Conservation (phyloP, 2,113 vertebrate species). For the Eurypyga helias region DNA sequence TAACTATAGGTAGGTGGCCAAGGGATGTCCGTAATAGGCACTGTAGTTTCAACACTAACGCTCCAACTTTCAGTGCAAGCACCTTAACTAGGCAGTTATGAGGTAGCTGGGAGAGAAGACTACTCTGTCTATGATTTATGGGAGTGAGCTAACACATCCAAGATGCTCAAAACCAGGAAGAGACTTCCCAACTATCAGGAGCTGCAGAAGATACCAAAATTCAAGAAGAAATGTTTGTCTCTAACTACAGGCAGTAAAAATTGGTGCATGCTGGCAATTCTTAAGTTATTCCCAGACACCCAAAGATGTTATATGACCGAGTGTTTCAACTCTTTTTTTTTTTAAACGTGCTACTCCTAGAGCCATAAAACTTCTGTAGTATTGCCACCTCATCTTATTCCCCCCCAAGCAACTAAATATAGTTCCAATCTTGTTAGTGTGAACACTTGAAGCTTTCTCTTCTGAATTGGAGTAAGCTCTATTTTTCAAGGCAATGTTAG, state of each 20-base stretch:
- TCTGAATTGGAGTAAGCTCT: neutral
- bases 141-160: neutral
- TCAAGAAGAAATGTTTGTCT: neutral
- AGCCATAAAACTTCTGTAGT: neutral
- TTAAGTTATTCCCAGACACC: neutral
- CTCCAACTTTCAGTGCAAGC: neutral
- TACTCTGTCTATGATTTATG: neutral
- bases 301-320: accelerated
- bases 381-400: neutral
- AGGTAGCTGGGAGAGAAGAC: neutral
- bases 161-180: neutral
- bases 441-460: neutral
- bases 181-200: neutral
- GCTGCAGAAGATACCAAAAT: neutral
- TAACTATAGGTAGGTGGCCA: neutral
- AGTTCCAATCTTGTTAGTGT: neutral
- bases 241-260: neutral
- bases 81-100: neutral
- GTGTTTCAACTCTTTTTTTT: neutral
- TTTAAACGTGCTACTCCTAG: neutral
- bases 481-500: neutral
- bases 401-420: neutral
- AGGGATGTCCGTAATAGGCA: accelerated
- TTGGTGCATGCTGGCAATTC: accelerated
- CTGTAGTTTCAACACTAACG: neutral